These are phyloP conservation scores for Triops cancriformis DNA, from an alignment of 1,140 invertebrate genomes.

Conservation along the genomic window DNA sequence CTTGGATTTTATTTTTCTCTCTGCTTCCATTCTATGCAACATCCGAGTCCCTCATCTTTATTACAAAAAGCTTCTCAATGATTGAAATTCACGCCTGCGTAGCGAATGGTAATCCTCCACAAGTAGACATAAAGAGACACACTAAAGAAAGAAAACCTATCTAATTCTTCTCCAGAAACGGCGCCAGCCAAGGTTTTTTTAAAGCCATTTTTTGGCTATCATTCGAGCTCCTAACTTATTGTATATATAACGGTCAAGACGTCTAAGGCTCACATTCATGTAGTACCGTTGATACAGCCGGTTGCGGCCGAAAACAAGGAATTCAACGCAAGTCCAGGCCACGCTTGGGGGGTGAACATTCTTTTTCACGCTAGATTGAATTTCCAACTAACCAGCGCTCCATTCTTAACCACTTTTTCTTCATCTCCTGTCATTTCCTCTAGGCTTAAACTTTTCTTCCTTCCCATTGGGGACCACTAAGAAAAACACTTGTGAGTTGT, in stretches of 20 bases:
- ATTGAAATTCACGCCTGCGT: not conserved
- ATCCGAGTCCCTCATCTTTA: not conserved
- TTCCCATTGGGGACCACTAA: not conserved
- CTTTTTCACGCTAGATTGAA: conserved; percentile 1
- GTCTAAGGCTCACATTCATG: not conserved
- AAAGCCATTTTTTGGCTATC: too few relatives aligned
- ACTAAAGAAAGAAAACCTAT: not conserved
- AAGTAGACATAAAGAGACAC: not conserved
- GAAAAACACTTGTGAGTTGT: not conserved
- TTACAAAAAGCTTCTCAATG: not conserved
- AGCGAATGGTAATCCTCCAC: not conserved
- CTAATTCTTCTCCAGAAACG: not conserved
- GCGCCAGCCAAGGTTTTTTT: not conserved
- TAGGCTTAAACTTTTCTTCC: not conserved
- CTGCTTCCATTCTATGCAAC: not conserved
- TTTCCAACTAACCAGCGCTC: not conserved
- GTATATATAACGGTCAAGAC: not conserved
- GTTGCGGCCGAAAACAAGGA: not conserved
- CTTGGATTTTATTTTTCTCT: not conserved
- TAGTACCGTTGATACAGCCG: not conserved
- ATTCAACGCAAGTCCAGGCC: too few relatives aligned
- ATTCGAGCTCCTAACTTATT: too few relatives aligned
- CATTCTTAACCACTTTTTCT: not conserved
- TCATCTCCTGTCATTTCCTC: too few relatives aligned
- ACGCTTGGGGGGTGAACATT: not conserved